Evolutionary conservation across 1,140 invertebrate species (phyloP), one percentile per base, ranked within the genome.

Genomic region (Trialeurodes vaporariorum): DNA sequence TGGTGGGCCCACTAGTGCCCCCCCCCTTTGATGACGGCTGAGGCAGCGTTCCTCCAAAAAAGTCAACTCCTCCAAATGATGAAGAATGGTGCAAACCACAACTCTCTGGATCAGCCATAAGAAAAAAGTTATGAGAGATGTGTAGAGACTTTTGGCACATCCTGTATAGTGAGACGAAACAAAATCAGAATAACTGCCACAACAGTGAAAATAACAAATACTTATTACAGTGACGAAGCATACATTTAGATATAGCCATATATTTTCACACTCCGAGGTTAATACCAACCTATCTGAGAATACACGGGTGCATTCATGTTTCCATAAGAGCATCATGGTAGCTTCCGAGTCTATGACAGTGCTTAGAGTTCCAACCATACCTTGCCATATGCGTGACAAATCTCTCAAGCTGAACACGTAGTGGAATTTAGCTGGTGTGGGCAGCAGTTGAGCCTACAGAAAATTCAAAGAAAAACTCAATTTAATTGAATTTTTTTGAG

Each of bases 381-480:
- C 95, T 83, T 97, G 90, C 95, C 95, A 98, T 66, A 98, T 94
- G 73, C 93, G 84, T 23, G 93, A 95, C 61, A 98, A 79, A 81
- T 98, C 95, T 76, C 95, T 82, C 70, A 98, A 81, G 77, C 91
- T 97, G 78, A 98, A 98, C 1, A 97, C 91, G 72, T 98, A 98
- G 78, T 98, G 94, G 78, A 98, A 98, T 79, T 98, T 98, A 0
- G 94, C 94, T 25, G 94, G 94, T 27, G 94, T 97, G 12, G 94
- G 94, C 67, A 97, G 79, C 71, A 98, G 82, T 70, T 90, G 90
- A 0, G 80, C 76, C 80, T 81, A 65, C n/a, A n/a, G n/a, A n/a
- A n/a, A n/a, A n/a, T n/a, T n/a, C n/a, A n/a, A n/a, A n/a, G n/a
- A n/a, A n/a, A n/a, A n/a, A n/a, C n/a, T n/a, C n/a, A n/a, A n/a